Evolutionary conservation across 2,113 vertebrate genomes (phyloP).

Genomic region (Otis tarda): DNA sequence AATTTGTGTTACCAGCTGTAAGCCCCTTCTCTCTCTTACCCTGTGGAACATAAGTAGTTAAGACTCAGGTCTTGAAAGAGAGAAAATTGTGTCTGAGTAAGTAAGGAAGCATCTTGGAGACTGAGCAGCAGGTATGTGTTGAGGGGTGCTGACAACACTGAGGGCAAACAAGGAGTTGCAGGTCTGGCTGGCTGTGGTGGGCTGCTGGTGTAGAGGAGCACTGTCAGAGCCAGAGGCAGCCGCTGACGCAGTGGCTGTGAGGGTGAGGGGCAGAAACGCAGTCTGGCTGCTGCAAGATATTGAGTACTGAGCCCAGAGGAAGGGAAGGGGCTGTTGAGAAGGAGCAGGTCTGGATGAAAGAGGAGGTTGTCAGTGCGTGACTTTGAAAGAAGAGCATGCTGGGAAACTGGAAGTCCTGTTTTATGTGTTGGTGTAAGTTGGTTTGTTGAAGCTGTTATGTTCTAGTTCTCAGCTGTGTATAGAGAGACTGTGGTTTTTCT

Average conservation of each 20-base stretch:
- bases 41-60: background rate
- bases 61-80: background rate
- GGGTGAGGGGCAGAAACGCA: background rate
- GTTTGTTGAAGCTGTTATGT: background rate
- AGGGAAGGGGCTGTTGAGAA: background rate
- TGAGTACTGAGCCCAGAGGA: background rate
- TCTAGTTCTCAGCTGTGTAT: background rate
- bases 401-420: background rate
- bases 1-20: background rate
- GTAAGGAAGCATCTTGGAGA: background rate
- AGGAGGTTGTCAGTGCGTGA: background rate
- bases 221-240: background rate
- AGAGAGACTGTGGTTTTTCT: background rate
- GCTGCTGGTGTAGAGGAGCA: background rate
- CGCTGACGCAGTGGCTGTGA: fast-evolving
- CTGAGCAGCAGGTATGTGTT: background rate
- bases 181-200: background rate
- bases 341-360: background rate
- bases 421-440: background rate
- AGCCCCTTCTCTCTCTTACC: background rate
- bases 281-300: background rate
- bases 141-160: background rate
- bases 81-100: background rate
- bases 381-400: background rate
- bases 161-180: background rate